Evolutionary conservation across 2,797 vertebrate species (phyloP).

Genomic region (Hephaestus fuliginosus): DNA sequence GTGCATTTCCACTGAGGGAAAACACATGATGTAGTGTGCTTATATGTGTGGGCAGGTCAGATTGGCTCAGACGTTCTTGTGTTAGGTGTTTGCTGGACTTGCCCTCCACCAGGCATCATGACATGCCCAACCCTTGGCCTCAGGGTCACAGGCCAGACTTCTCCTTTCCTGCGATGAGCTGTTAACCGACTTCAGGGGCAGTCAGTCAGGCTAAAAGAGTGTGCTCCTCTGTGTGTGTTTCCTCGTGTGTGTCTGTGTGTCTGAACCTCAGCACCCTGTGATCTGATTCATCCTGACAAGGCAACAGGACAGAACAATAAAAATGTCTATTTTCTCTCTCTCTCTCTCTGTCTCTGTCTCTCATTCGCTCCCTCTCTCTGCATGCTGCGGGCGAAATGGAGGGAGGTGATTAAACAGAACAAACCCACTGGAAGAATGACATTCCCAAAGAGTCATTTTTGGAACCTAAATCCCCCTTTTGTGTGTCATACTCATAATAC

Average conservation of each 20-base stretch:
- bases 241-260: slow-evolving; percentile 24
- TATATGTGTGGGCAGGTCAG: background rate
- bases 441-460: slow-evolving; percentile 43
- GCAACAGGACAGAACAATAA: slow-evolving; percentile 74
- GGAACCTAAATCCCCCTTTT: slow-evolving; percentile 31
- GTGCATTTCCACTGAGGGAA: background rate
- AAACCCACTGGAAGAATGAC: slow-evolving; percentile 48
- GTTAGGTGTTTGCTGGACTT: slow-evolving; percentile 54
- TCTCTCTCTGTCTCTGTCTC: slow-evolving; percentile 35
- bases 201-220: slow-evolving; percentile 51
- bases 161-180: slow-evolving; percentile 72
- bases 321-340: slow-evolving; percentile 73
- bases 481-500: slow-evolving; percentile 19
- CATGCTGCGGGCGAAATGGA: slow-evolving; percentile 41
- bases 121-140: slow-evolving; percentile 49
- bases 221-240: slow-evolving; percentile 29
- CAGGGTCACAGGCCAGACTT: slow-evolving; percentile 66
- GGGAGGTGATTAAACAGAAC: slow-evolving; percentile 58
- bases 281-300: slow-evolving; percentile 77
- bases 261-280: slow-evolving; percentile 55
- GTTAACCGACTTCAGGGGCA: slow-evolving; percentile 71
- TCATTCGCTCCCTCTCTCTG: slow-evolving; percentile 47
- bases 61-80: slow-evolving; percentile 31
- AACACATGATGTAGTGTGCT: slow-evolving; percentile 6
- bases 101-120: slow-evolving; percentile 42